These are phyloP conservation scores for Leucophenga montana DNA, from an alignment of 2,888 invertebrate genomes.

Conservation along the genomic window DNA sequence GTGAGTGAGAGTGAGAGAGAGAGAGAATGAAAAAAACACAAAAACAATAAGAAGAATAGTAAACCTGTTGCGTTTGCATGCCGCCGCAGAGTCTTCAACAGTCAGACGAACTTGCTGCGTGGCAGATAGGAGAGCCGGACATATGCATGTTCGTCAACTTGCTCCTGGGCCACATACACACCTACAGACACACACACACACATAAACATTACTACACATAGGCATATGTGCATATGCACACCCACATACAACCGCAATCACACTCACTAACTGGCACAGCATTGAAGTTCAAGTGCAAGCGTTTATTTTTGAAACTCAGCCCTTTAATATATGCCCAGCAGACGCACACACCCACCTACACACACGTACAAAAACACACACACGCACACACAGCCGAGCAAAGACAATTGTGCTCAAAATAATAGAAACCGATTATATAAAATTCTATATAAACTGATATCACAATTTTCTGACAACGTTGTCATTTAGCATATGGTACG, in stretches of 20 bases:
- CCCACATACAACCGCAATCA: constrained; percentile 10
- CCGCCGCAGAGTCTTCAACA: too few species aligned
- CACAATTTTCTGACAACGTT: too few species aligned
- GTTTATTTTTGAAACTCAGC: constrained; percentile 23
- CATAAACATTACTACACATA: constrained; percentile 16
- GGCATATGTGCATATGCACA: background rate
- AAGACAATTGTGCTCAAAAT: background rate
- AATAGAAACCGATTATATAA: too few species aligned
- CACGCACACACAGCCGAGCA: background rate
- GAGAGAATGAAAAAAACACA: background rate
- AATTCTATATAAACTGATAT: too few species aligned
- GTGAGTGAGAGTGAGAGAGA: constrained; percentile 31
- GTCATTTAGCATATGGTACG: too few species aligned
- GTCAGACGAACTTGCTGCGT: too few species aligned
- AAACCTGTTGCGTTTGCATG: constrained; percentile 23
- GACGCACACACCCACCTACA: constrained; percentile 17
- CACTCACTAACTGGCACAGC: constrained; percentile 34
- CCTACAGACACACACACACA: constrained; percentile 9
- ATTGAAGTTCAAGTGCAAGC: constrained; percentile 68
- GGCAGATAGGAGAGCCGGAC: too few species aligned
- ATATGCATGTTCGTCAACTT: background rate
- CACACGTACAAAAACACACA: constrained; percentile 19
- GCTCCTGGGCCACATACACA: background rate
- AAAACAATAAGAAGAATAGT: background rate
- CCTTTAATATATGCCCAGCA: constrained; percentile 39